Percentiles rank a stretch among this genome's conserved stretches.
phyloP scores from a whole-genome alignment of 2,797 vertebrate genomes.

The Halcyon smyrnensis region DNA sequence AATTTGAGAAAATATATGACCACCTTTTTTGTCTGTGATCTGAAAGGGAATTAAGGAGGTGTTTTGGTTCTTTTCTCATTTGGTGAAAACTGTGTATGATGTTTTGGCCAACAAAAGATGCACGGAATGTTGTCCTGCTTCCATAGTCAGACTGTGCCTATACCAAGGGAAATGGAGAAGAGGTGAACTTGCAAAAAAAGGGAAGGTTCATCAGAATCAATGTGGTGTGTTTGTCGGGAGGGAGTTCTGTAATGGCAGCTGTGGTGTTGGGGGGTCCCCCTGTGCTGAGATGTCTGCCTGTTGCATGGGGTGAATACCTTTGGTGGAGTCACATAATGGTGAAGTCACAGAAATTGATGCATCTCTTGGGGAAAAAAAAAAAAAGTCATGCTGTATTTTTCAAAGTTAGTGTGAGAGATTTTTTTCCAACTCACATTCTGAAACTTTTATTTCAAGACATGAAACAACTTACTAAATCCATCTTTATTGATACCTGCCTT shows the following conservation, averaged over 20 bases:
- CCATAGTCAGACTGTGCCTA: not conserved
- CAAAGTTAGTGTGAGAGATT: not conserved
- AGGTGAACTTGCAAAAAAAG: not conserved
- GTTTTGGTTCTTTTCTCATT: not conserved
- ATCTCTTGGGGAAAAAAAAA: not conserved
- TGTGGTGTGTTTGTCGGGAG: not conserved
- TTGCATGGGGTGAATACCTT: not conserved
- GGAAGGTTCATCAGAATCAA: not conserved
- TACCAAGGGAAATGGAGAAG: not conserved
- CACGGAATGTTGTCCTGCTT: not conserved
- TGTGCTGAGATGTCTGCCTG: not conserved
- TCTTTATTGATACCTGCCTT: not conserved
- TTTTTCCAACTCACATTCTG: not conserved
- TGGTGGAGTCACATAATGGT: not conserved
- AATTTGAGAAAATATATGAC: not conserved
- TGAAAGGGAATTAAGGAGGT: not conserved
- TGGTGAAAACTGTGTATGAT: not conserved
- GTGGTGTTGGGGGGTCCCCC: not conserved
- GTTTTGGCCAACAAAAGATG: not conserved
- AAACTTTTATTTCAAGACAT: not conserved
- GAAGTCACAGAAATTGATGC: not conserved
- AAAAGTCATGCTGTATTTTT: not conserved
- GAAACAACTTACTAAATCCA: not conserved
- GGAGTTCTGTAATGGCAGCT: not conserved
- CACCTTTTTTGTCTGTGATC: not conserved